A percentile compares a stretch with the other conserved stretches of the same genome.
These are phyloP conservation scores for Sialia sialis DNA, from an alignment of 2,113 vertebrate genomes.

Conservation along the genomic window DNA sequence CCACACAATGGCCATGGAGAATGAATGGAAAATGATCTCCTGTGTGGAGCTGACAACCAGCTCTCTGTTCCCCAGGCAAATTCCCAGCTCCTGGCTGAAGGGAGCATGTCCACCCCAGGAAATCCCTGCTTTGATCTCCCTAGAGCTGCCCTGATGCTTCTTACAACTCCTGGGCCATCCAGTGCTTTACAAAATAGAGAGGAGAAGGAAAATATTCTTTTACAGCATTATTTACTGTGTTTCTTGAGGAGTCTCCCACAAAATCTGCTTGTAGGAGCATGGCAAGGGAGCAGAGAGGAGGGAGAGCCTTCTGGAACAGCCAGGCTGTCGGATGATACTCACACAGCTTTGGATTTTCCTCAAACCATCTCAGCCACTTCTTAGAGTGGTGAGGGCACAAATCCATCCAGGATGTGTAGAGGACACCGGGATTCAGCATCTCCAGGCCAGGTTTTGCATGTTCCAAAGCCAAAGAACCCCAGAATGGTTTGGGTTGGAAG, in stretches of 20 bases:
- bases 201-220: background rate
- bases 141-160: background rate
- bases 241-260: background rate
- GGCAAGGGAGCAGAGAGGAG: background rate
- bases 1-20: background rate
- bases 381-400: background rate
- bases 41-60: conserved; percentile 55
- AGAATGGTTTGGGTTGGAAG: background rate
- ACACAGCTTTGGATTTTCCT: rapidly evolving
- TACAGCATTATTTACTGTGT: background rate
- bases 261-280: background rate
- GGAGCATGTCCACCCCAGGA: background rate
- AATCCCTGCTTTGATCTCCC: conserved; percentile 26
- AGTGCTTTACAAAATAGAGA: background rate
- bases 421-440: background rate
- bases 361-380: background rate
- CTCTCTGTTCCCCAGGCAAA: conserved; percentile 11
- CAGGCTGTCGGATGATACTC: no score
- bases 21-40: conserved; percentile 59
- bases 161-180: background rate
- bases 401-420: background rate
- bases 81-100: conserved; percentile 23
- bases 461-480: background rate
- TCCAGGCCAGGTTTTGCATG: rapidly evolving
- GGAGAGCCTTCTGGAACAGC: background rate